Conservation (phyloP, 2,113 vertebrate genomes). For the Cichladusa arquata region DNA sequence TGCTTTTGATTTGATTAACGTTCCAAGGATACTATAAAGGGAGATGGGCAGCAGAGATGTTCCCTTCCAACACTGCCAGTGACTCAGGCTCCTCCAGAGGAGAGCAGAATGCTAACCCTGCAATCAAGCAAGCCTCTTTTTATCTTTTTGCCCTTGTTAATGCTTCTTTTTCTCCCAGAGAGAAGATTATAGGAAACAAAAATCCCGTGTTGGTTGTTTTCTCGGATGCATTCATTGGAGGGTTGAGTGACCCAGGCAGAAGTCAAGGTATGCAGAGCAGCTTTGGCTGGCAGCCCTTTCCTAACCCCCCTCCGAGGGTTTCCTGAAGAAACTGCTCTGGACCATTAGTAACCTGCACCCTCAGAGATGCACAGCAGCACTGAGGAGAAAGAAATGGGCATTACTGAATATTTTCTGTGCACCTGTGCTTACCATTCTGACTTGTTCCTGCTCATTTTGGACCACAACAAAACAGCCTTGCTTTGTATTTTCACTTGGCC, state of each 20-base stretch:
- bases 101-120: background rate
- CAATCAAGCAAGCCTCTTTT: background rate
- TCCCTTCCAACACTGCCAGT: background rate
- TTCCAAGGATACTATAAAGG: background rate
- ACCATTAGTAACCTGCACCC: background rate
- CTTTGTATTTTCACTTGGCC: background rate
- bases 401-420: background rate
- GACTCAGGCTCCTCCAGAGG: background rate
- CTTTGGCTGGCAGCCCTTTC: background rate
- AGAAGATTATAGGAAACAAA: background rate
- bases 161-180: background rate
- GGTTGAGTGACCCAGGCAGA: background rate
- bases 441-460: background rate
- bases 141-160: background rate
- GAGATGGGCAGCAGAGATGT: background rate
- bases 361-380: background rate
- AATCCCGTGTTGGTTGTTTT: background rate
- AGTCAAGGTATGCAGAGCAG: background rate
- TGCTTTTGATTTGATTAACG: background rate
- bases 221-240: background rate
- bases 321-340: background rate
- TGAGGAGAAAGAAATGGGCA: background rate
- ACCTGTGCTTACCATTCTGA: background rate
- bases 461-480: background rate
- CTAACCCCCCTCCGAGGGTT: background rate